Percentiles rank a stretch among this genome's conserved stretches.
Evolutionary conservation across 2,888 invertebrate genomes (phyloP).

Genomic region (Phengaris alcon): DNA sequence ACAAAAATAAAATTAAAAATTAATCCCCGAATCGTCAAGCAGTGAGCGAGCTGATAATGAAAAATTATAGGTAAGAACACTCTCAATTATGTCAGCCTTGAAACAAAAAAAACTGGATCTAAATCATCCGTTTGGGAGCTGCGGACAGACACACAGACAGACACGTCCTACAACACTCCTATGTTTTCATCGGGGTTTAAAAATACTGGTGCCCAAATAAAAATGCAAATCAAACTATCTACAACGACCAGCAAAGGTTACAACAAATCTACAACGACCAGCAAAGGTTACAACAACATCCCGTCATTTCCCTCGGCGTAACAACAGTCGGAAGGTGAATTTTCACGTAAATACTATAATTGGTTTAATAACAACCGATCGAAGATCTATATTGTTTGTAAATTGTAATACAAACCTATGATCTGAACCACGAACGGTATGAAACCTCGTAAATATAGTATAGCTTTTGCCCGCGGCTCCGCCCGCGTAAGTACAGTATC

Average conservation of each 20-base stretch:
- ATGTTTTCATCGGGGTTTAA: too few species aligned
- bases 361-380: neutral
- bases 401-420: constrained; percentile 1
- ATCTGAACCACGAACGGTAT: neutral
- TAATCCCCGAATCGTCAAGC: too few species aligned
- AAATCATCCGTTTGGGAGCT: too few species aligned
- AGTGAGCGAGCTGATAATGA: too few species aligned
- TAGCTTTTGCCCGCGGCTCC: too few species aligned
- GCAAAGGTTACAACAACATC: neutral
- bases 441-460: neutral
- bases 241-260: neutral
- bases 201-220: neutral
- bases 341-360: constrained; percentile 9
- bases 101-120: too few species aligned
- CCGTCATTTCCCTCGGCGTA: constrained; percentile 11
- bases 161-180: too few species aligned
- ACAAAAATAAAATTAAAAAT: too few species aligned
- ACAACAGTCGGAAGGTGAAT: constrained; percentile 12
- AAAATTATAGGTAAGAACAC: too few species aligned
- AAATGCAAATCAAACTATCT: neutral
- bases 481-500: too few species aligned
- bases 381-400: neutral
- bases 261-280: neutral
- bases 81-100: too few species aligned
- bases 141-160: too few species aligned